Evolutionary conservation across 2,888 invertebrate genomes (phyloP).

Genomic region (Orthosia cruda): DNA sequence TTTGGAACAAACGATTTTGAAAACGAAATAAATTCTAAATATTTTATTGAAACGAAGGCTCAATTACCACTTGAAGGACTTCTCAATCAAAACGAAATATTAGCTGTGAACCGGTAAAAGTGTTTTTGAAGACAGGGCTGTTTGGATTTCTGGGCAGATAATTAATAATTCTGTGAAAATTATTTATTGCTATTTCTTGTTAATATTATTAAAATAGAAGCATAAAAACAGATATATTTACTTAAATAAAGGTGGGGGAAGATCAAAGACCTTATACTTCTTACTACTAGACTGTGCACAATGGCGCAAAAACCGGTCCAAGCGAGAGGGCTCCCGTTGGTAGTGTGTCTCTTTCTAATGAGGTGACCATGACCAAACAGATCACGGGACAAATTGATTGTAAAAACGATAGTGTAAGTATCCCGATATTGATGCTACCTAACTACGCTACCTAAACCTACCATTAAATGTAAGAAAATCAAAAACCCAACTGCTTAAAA

Average conservation of each 20-base stretch:
- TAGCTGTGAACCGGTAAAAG: not conserved
- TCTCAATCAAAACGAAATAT: slow-evolving; percentile 4
- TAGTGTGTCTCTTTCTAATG: no score
- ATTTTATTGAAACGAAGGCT: slow-evolving; percentile 7
- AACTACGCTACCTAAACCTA: no score
- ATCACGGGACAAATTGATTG: no score
- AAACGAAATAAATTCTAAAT: slow-evolving; percentile 29
- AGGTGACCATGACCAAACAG: no score
- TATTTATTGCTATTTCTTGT: not conserved
- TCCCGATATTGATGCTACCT: no score
- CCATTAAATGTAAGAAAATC: no score
- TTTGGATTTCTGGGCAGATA: slow-evolving; percentile 5
- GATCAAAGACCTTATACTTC: no score
- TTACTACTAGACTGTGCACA: no score
- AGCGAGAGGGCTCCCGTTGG: no score
- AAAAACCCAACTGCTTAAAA: no score
- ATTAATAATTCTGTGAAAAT: not conserved
- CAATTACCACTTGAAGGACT: slow-evolving; percentile 27
- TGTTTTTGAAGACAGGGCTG: slow-evolving; percentile 17
- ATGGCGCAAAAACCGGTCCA: no score
- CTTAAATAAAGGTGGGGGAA: not conserved
- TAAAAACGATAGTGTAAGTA: no score
- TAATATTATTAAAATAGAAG: not conserved
- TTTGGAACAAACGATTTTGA: slow-evolving; percentile 6
- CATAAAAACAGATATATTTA: not conserved